Base-by-base conservation (phyloP, 2,113 vertebrate species). In the Dunckerocampus dactyliophorus region DNA sequence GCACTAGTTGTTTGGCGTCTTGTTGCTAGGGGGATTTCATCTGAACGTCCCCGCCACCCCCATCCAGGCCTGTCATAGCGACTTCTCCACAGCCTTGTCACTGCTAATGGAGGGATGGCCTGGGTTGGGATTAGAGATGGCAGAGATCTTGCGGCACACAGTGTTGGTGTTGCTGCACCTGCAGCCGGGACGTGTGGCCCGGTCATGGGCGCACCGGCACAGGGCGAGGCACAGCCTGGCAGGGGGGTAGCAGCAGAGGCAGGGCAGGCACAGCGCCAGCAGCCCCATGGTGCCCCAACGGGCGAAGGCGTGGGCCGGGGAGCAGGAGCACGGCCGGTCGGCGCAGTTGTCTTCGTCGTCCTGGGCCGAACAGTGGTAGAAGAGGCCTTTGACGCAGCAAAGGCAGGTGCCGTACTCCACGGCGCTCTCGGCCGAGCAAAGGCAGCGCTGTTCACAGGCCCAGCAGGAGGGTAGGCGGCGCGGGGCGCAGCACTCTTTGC, bases 221-320 rank as follows among this genome's bases (percentile, higher is more conserved):
- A 97, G 80, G 82, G 90, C 91, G 85, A 99, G 94, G 92, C 95
- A 96, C 77, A 94, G 94, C 88, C 93, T 88, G 76, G 93, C 94
- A 21, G 94, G 95, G 65, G 94, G 94, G 89, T 99, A 99, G 94
- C 95, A 98, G 94, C 96, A 98, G 76, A 99, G 92, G 92, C 97
- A 99, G 86, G 97, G 97, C 88, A 98, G 88, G 86, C 93, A 91
- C 65, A 96, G 86, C 0, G 95, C 90, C 81, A 98, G 88, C 66
- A 94, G 76, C 52, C 92, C 92, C 94, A 99, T 96, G 77, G 92
- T 85, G 58, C 92, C 88, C 95, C 95, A 99, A 64, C 97, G 95
- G 78, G 94, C 85, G 77, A 94, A 96, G 75, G 93, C 92, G 0
- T 87, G 87, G 64, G 91, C 91, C 0, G 91, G 88, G 53, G 89